Evolutionary conservation across 2,888 invertebrate genomes (phyloP), one percentile per base, ranked within the genome.

Genomic region (Elaeidobius kamerunicus): DNA sequence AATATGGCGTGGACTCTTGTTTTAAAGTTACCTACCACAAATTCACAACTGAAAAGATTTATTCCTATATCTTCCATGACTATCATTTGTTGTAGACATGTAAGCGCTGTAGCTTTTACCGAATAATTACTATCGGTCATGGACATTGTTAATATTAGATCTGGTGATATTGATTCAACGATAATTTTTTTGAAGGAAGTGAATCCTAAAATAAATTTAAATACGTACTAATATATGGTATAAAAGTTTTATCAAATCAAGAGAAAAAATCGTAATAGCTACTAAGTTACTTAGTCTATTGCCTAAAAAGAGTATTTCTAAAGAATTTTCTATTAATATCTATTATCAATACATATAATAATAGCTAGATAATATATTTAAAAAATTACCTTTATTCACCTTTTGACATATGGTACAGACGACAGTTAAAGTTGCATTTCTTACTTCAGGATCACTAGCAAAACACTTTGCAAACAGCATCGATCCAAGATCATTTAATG

Each of bases 401-500:
- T 89, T 82, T 36, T 77, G 77, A 0, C 84, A 83, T 65, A 88
- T 82, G 0, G 85, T 84, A 34, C 80, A 79, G 6, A 90, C 71
- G 27, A 89, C 73, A 68, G 90, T 89, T 17, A 90, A 66, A 0
- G 87, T 83, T 2, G 86, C 85, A 62, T 91, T 90, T 34, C 88
- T 76, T 1, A 90, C 82, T 69, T 90, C 89, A 89, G 90, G 89
- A 44, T 83, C 76, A 2, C 77, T 71, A 65, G 88, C 87, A 60
- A 86, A 84, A 66, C 89, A 73, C 65, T 86, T 84, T 68, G 79
- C 79, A 42, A 79, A 80, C 4, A 91, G 76, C 12, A 86, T 79
- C 6, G 81, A 78, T 0, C 85, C 86, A 9, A 89, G 69, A 55
- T 81, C 78, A 56, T 81, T 77, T 69, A 87, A 78, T 17, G 72